Conservation (phyloP, 2,888 invertebrate genomes). For the Phrixothrix hirtus region DNA sequence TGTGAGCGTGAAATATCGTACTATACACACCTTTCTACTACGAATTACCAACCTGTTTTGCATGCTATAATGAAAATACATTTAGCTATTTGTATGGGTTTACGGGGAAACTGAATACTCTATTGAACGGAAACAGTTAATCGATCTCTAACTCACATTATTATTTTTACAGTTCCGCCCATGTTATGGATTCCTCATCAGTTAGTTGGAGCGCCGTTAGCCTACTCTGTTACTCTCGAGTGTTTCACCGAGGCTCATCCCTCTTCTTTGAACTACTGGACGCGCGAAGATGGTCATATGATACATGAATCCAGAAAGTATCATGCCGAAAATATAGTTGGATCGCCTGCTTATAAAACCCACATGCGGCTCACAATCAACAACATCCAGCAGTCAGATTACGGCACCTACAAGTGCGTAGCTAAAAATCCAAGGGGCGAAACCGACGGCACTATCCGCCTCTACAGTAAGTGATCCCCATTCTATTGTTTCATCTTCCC, state of each 20-base stretch:
- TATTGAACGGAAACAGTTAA: slow-evolving; percentile 30
- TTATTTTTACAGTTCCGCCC: slow-evolving; percentile 79
- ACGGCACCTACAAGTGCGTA: slow-evolving; percentile 85
- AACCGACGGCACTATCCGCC: slow-evolving; percentile 85
- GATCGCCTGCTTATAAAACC: slow-evolving; percentile 77
- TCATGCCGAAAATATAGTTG: slow-evolving; percentile 72
- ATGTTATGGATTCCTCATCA: slow-evolving; percentile 93
- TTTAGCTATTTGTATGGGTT: slow-evolving; percentile 45
- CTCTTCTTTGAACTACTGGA: slow-evolving; percentile 89
- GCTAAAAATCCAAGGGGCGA: slow-evolving; percentile 90
- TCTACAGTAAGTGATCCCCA: slow-evolving; percentile 75
- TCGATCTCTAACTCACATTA: slow-evolving; percentile 28
- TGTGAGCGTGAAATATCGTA: slow-evolving; percentile 46
- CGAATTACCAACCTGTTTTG: slow-evolving; percentile 49
- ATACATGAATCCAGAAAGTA: slow-evolving; percentile 85
- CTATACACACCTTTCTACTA: slow-evolving; percentile 42
- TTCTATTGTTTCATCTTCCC: slow-evolving; percentile 31
- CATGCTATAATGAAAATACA: slow-evolving; percentile 55
- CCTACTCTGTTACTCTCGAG: slow-evolving; percentile 82
- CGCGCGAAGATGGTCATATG: slow-evolving; percentile 84
- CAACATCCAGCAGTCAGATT: slow-evolving; percentile 77
- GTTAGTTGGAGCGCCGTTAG: slow-evolving; percentile 81
- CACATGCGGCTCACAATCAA: slow-evolving; percentile 84
- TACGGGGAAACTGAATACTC: slow-evolving; percentile 24
- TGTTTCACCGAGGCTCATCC: slow-evolving; percentile 92